Conservation (phyloP, 1,140 invertebrate species). For the Nasonia giraulti region DNA sequence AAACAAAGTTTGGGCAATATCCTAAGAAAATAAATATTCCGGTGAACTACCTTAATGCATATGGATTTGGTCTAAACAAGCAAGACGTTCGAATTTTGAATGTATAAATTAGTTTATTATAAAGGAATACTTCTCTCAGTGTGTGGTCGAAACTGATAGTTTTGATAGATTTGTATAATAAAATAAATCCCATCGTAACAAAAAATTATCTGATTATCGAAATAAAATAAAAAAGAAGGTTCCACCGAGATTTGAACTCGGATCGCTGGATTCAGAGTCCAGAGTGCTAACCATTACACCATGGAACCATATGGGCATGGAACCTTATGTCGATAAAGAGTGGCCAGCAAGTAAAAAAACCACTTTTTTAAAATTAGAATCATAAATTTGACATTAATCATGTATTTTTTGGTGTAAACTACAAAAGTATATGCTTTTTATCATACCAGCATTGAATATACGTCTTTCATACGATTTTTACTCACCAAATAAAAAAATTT, state of each 20-base stretch:
- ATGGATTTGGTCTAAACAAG: too few species aligned
- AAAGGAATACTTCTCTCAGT: too few species aligned
- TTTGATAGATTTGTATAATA: too few species aligned
- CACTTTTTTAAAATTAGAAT: conserved; percentile 26
- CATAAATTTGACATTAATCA: not conserved
- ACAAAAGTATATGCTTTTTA: not conserved
- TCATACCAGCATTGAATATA: not conserved
- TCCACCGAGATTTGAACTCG: conserved; percentile 81
- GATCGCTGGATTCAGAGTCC: conserved; percentile 88
- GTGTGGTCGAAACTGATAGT: too few species aligned
- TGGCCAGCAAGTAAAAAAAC: conserved; percentile 24
- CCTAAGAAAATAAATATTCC: too few species aligned
- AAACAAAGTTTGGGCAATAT: too few species aligned
- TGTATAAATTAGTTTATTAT: too few species aligned
- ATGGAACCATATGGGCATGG: conserved; percentile 62
- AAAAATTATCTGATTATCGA: not conserved
- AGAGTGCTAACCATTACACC: conserved; percentile 76
- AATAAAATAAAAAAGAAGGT: conserved; percentile 62
- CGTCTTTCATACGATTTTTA: not conserved
- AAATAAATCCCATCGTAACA: not conserved
- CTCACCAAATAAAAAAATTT: not conserved
- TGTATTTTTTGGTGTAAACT: not conserved
- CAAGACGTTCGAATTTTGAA: too few species aligned
- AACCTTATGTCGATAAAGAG: conserved; percentile 8
- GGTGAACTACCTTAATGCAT: too few species aligned